Evolutionary conservation across 2,113 vertebrate genomes (phyloP).

Genomic region (Neoarius graeffei): DNA sequence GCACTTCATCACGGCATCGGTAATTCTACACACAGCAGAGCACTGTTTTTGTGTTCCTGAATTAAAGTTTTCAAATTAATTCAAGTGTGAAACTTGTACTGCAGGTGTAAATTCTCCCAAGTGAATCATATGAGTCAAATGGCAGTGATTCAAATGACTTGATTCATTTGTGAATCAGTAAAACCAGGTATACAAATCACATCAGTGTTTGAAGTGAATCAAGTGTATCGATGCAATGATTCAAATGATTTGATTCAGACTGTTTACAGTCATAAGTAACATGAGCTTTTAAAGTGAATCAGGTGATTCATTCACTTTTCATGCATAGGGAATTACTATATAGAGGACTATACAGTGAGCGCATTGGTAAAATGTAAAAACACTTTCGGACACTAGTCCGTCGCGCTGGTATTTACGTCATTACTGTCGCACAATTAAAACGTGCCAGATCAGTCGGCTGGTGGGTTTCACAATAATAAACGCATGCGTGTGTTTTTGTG

Average conservation of each 20-base stretch:
- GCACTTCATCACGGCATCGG: constrained; percentile 90
- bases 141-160: background rate
- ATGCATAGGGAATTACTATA: no score
- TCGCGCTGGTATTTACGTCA: no score
- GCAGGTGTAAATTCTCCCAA: background rate
- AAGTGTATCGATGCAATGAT: background rate
- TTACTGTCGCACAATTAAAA: no score
- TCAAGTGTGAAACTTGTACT: background rate
- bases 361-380: no score
- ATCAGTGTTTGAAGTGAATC: background rate
- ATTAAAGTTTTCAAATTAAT: background rate
- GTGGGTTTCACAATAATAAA: no score
- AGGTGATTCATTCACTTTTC: background rate
- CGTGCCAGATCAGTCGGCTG: no score
- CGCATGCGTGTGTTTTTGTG: no score
- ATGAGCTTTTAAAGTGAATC: background rate
- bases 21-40: constrained; percentile 60
- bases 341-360: no score
- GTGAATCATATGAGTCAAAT: background rate
- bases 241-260: background rate
- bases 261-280: background rate
- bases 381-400: no score
- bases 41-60: background rate
- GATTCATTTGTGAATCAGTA: background rate
- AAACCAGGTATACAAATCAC: background rate